A percentile compares a stretch with the other conserved stretches of the same genome.
Evolutionary conservation across 2,888 invertebrate genomes (phyloP).

Genomic region (Tachina fera): DNA sequence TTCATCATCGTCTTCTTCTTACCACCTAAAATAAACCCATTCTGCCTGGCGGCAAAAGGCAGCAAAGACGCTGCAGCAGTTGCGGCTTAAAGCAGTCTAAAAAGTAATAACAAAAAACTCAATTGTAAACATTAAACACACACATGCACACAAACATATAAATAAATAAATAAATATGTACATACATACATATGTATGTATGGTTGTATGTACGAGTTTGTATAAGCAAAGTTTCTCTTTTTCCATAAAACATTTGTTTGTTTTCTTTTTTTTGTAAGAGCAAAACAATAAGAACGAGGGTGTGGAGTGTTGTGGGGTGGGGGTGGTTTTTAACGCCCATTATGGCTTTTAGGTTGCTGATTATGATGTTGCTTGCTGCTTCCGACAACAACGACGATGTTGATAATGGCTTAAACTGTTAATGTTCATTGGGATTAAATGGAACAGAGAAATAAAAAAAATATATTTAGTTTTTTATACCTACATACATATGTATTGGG

Average conservation of each 20-base stretch:
- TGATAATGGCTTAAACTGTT: slow-evolving; percentile 34
- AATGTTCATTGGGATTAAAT: slow-evolving; percentile 51
- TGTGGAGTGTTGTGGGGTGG: slow-evolving; percentile 13
- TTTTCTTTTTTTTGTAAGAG: neutral
- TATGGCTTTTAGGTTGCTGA: slow-evolving; percentile 60
- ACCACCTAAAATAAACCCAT: slow-evolving; percentile 42
- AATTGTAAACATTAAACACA: slow-evolving; percentile 22
- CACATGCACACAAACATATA: neutral
- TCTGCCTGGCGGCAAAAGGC: slow-evolving; percentile 37
- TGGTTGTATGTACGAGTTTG: neutral
- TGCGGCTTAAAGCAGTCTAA: slow-evolving; percentile 30
- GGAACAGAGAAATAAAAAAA: slow-evolving; percentile 45
- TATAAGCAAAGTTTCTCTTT: slow-evolving; percentile 22
- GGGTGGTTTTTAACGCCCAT: slow-evolving; percentile 46
- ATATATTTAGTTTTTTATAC: neutral
- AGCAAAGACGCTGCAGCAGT: slow-evolving; percentile 26
- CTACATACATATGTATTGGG: no score
- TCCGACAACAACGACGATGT: slow-evolving; percentile 14
- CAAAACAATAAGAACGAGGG: neutral
- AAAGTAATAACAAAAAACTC: slow-evolving; percentile 30
- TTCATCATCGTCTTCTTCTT: slow-evolving; percentile 10
- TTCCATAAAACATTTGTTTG: slow-evolving; percentile 8
- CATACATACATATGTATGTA: neutral
- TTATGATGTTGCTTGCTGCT: slow-evolving; percentile 35
- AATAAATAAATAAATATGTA: neutral